Evolutionary conservation across 2,888 invertebrate genomes (phyloP), one percentile per base, ranked within the genome.

Genomic region (Stratiomys singularior): DNA sequence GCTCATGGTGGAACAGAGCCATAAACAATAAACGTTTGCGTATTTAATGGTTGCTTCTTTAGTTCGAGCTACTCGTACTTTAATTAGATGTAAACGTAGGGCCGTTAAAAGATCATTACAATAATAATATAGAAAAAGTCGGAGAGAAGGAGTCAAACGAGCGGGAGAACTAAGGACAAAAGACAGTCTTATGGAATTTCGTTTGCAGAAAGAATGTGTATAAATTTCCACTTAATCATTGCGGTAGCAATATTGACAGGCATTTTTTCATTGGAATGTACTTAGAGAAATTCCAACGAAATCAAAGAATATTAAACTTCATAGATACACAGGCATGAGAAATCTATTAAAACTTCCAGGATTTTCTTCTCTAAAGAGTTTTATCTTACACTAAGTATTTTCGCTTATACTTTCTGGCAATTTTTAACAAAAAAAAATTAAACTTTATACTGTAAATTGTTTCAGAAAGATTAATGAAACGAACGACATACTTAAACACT

Each of bases 11-110:
- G 72, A 77, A 77, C 77, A 60, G 56, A 77, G 77, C 78, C 77
- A 78, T 78, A 78, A 78, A 77, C 78, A 78, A 78, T 78, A 78
- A 76, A 72, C 71, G 52, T 25, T 72, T 47, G 21, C 72, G 37
- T 60, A 30, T 64, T 76, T 76, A 76, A 64, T 76, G 76, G 76
- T 30, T 27, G 46, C 23, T 60, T 44, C 60, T 46, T 58, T 60
- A n/a, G 47, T 15, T 64, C 18, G 23, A 15, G 9, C 47, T 27
- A 52, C 46, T 9, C 25, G 60, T 18, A 60, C 21, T 71, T 52
- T 71, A 71, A 71, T 71, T 71, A 52, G 76, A 76, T 63, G 46
- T 47, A 46, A 76, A 56, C 63, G 64, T 47, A 47, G 47, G 69
- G 25, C 47, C 47, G 47, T 69, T 69, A 46, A 47, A 23, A 69